Evolutionary conservation across 2,888 invertebrate genomes (phyloP), one percentile per base, ranked within the genome.

Genomic region (Eupithecia insigniata): DNA sequence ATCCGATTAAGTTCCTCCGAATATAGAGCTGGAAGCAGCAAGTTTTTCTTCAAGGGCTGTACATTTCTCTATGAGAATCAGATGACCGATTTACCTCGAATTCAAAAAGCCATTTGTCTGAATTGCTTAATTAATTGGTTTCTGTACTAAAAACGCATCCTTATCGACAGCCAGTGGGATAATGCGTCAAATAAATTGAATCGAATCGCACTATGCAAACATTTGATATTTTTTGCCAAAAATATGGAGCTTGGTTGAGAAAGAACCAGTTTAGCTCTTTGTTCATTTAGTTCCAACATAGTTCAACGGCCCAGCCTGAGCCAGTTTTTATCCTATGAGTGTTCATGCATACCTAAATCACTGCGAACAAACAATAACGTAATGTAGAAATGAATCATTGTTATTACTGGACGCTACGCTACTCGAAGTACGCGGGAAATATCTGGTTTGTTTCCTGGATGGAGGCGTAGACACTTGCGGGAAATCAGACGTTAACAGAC

Each of bases 281-380:
- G 60, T 60, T 60, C 30, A 16, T 22, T 58, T 16, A 26, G 26
- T 55, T 26, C 14, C 18, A 30, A 18, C 60, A 30, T 30, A 60
- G 60, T 60, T 28, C 60, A 60, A 30, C 30, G 60, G 30, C 60
- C 60, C 22, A 14, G 55, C 26, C 55, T 30, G 60, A 60, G 7
- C 30, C 60, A 18, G 60, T 30, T 60, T 60, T 30, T 8, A 60
- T 30, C 7, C 60, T 30, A 60, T 30, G 30, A 60, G 16, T 60
- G 60, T 60, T 28, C 58, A 28, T 60, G 18, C 30, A 28, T 60
- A 60, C 26, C 22, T 55, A 60, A 10, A 60, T 18, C 18, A 18
- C 60, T 30, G 16, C 30, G 30, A 60, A 60, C 30, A 60, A 60
- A 60, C 55, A 55, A 60, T 60, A 30, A 60, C 60, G 60, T 30